Base-by-base conservation (phyloP, 1,140 invertebrate genomes). In the Bombus waltoni region DNA sequence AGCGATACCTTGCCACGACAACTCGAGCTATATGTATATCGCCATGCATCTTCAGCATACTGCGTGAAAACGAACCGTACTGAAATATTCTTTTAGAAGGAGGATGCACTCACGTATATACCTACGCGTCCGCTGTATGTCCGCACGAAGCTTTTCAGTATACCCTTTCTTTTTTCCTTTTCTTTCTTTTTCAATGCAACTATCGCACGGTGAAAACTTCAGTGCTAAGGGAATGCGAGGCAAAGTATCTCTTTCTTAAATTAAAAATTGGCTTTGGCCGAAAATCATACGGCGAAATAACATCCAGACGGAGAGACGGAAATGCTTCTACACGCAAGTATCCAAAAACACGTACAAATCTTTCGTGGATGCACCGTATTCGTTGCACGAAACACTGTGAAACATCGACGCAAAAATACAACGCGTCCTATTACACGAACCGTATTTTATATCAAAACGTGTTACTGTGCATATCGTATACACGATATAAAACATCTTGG, bases 11-110 rank as follows among this genome's bases (percentile, higher is more conserved):
- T 84, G 78, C 81, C 73, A 86, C 83, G 72, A 74, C 73, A 88
- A 82, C 80, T 81, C 77, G 88, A 89, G 62, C 83, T 90, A 87
- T 76, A 89, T 83, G 87, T 87, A 89, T 86, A 89, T 87, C 87
- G 82, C 78, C 89, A 88, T 92, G 87, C 83, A 86, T 75, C n/a
- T 90, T 86, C 72, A 80, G 32, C 68, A 32, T 81, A 38, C 42
- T 74, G 71, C 47, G 62, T 28, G 44, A 66, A 78, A 53, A 40
- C 28, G 10, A 80, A 80, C 6, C 79, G 28, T 66, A 76, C 38
- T 65, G 74, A 18, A 71, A 86, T 59, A 32, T 89, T 42, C 8
- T 75, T 86, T 81, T 28, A 62, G 6, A 66, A 32, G 6, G 32
- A 32, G n/a, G 65, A 66, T 66, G n/a, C 11, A 25, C 11, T 70